A percentile compares a stretch with the other conserved stretches of the same genome.
Conservation (phyloP, 2,797 vertebrate species). For the Pantherophis alleghaniensis region DNA sequence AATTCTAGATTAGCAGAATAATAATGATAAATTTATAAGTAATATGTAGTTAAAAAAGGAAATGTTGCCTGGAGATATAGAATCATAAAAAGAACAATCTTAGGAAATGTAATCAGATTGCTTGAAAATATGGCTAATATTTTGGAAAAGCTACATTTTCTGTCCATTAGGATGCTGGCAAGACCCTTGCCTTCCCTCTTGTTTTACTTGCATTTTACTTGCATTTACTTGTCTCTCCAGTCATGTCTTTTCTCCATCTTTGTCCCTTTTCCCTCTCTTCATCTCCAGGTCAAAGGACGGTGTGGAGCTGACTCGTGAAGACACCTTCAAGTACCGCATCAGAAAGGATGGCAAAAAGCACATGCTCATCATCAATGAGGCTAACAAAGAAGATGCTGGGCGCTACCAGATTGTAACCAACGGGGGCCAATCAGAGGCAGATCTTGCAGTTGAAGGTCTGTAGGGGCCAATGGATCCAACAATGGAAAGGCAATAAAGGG, state of each 20-base stretch:
- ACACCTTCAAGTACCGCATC: constrained; percentile 84
- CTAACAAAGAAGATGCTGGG: constrained; percentile 79
- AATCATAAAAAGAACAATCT: not conserved
- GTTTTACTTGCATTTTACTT: not conserved
- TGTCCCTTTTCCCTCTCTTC: not conserved
- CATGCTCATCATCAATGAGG: constrained; percentile 85
- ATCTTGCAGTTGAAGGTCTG: constrained; percentile 88
- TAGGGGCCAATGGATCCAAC: not conserved
- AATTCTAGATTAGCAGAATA: not conserved
- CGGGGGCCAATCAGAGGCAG: constrained; percentile 85
- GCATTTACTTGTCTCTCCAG: not conserved
- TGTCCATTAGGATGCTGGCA: not conserved
- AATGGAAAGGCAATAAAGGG: not conserved
- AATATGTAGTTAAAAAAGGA: not conserved
- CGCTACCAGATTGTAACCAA: constrained; percentile 81
- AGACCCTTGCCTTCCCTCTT: not conserved
- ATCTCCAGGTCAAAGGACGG: constrained; percentile 86
- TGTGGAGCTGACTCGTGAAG: constrained; percentile 84
- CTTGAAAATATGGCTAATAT: not conserved
- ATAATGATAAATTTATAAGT: not conserved
- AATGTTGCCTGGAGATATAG: not conserved
- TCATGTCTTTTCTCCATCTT: not conserved
- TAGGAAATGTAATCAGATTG: not conserved
- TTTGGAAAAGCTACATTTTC: not conserved
- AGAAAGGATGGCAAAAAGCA: constrained; percentile 91